Evolutionary conservation across 2,113 vertebrate genomes (phyloP).

Genomic region (Peromyscus polionotus): DNA sequence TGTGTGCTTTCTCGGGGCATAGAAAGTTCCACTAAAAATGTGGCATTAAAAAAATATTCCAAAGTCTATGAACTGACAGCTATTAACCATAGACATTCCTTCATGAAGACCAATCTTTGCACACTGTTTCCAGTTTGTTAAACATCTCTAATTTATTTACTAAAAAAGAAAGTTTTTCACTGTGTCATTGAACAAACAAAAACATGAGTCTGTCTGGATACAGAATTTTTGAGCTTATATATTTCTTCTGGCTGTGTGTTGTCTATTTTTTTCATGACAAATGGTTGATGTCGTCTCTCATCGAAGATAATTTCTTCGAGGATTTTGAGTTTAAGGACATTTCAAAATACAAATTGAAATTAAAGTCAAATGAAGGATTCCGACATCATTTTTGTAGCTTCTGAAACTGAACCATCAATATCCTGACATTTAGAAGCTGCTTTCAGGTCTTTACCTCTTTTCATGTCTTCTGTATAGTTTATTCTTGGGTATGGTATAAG

Average conservation of each 20-base stretch:
- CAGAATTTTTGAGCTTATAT: conserved; percentile 35
- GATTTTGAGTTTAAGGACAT: conserved; percentile 74
- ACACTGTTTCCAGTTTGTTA: conserved; percentile 69
- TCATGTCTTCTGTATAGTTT: not conserved
- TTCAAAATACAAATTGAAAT: conserved; percentile 67
- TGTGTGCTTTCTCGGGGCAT: not conserved
- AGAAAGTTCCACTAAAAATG: not conserved
- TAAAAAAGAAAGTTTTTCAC: conserved; percentile 23
- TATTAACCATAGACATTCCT: not conserved
- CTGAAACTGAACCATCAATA: conserved; percentile 17
- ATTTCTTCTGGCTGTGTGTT: conserved; percentile 70
- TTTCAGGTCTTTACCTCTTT: conserved; percentile 8
- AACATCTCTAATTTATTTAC: conserved; percentile 54
- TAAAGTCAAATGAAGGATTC: conserved; percentile 69
- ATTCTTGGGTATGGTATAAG: not conserved
- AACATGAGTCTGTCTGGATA: conserved; percentile 62
- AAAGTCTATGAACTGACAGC: not conserved
- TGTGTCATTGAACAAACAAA: conserved; percentile 74
- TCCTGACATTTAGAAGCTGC: not conserved
- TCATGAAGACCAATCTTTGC: conserved; percentile 55
- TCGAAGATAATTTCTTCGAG: conserved; percentile 37
- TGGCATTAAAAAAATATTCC: not conserved
- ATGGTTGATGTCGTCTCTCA: conserved; percentile 78
- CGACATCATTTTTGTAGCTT: conserved; percentile 68
- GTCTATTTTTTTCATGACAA: conserved; percentile 66